These are phyloP conservation scores for Maconellicoccus hirsutus DNA, from an alignment of 1,140 invertebrate genomes.

Conservation along the genomic window DNA sequence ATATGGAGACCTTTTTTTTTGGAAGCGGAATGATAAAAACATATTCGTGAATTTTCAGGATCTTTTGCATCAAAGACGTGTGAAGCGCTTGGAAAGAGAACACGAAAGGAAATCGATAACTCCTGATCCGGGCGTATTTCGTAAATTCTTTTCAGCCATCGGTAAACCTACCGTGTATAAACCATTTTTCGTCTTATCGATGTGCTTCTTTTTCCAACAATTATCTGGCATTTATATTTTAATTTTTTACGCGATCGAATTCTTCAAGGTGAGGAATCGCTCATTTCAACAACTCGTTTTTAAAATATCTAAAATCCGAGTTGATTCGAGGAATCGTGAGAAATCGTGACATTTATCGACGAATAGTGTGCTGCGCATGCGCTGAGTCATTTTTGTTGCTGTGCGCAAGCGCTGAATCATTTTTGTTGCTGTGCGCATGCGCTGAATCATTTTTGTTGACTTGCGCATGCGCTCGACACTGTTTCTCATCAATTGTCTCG, in stretches of 20 bases:
- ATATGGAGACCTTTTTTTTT: background rate
- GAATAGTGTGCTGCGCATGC: too few relatives aligned
- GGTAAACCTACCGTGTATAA: slow-evolving; percentile 46
- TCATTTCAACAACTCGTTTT: background rate
- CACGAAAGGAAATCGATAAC: slow-evolving; percentile 33
- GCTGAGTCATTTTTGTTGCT: too few relatives aligned
- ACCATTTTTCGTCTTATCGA: slow-evolving; percentile 42
- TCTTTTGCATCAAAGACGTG: slow-evolving; percentile 33
- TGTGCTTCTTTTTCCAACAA: slow-evolving; percentile 48
- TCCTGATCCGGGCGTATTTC: background rate
- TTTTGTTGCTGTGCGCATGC: too few relatives aligned
- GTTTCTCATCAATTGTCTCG: too few relatives aligned
- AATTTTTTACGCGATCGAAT: slow-evolving; percentile 55
- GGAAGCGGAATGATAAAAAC: too few relatives aligned
- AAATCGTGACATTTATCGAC: too few relatives aligned
- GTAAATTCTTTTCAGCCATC: background rate
- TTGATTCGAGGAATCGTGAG: too few relatives aligned
- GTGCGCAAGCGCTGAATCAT: background rate
- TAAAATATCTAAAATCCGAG: too few relatives aligned
- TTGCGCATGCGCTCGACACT: too few relatives aligned
- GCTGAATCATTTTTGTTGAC: too few relatives aligned
- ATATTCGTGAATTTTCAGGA: too few relatives aligned
- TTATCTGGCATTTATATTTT: slow-evolving; percentile 53
- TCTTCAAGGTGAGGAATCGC: slow-evolving; percentile 38
- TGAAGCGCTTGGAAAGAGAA: slow-evolving; percentile 26